Percentiles rank a stretch among this genome's conserved stretches.
Conservation (phyloP, 2,113 vertebrate genomes). For the Cololabis saira region DNA sequence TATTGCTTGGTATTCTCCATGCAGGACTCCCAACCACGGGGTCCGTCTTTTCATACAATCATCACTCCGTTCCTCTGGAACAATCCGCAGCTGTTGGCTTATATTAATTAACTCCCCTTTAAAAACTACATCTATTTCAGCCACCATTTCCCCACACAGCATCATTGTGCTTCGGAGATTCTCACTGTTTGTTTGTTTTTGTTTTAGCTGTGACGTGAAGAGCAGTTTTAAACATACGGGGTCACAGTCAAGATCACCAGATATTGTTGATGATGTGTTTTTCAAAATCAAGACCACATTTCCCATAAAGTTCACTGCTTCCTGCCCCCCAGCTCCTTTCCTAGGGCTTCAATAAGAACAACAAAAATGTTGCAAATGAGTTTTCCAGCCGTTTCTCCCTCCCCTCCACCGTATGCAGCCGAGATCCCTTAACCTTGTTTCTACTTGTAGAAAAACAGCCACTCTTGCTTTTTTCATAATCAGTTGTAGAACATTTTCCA, state of each 20-base stretch:
- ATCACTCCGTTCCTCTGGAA: conserved; percentile 17
- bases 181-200: conserved; percentile 11
- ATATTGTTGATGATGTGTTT: conserved; percentile 42
- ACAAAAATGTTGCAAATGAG: conserved; percentile 55
- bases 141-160: conserved; percentile 19
- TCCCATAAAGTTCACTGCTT: conserved; percentile 67
- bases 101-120: conserved; percentile 8
- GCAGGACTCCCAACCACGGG: neutral
- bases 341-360: conserved; percentile 28
- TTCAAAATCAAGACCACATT: conserved; percentile 68
- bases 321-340: conserved; percentile 51
- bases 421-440: conserved; percentile 7
- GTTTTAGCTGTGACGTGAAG: conserved; percentile 16
- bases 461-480: neutral
- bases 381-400: conserved; percentile 38
- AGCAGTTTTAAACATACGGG: conserved; percentile 13
- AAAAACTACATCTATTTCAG: neutral
- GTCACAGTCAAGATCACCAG: conserved; percentile 17
- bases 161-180: conserved; percentile 16
- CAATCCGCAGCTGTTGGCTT: conserved; percentile 34
- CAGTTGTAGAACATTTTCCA: neutral
- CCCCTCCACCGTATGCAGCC: conserved; percentile 15
- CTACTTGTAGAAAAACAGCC: conserved; percentile 9
- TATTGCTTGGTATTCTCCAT: neutral
- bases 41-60: conserved; percentile 32